A percentile compares a stretch with the other conserved stretches of the same genome.
phyloP scores from a whole-genome alignment of 2,113 vertebrate species.

The Entomyzon cyanotis region DNA sequence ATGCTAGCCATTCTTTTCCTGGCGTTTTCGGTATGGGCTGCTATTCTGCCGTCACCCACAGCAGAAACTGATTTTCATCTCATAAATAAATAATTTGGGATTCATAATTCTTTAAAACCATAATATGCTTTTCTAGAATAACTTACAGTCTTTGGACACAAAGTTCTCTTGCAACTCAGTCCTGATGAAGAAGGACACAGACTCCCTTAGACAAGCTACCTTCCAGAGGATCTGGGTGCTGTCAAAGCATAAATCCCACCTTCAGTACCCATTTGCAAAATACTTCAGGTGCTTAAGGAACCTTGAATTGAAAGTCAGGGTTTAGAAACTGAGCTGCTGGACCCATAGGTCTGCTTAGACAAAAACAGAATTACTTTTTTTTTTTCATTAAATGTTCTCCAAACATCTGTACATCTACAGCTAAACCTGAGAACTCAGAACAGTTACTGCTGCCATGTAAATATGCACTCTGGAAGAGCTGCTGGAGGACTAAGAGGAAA shows the following conservation, averaged over 20 bases:
- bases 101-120: slow-evolving; percentile 12
- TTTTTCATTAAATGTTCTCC: background rate
- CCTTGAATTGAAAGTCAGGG: background rate
- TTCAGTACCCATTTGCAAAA: background rate
- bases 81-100: slow-evolving; percentile 38
- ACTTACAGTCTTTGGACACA: background rate
- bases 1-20: slow-evolving; percentile 33
- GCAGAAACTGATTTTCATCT: slow-evolving; percentile 45
- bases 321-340: background rate
- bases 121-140: slow-evolving; percentile 24
- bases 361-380: background rate
- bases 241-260: background rate
- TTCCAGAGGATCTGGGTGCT: background rate
- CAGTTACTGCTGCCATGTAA: background rate
- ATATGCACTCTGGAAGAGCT: background rate
- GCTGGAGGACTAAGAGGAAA: background rate
- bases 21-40: slow-evolving; percentile 16
- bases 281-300: background rate
- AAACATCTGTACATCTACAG: background rate
- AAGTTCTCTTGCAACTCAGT: background rate
- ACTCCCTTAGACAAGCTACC: background rate
- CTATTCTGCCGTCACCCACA: slow-evolving; percentile 22
- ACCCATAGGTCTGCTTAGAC: background rate
- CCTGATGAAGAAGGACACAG: background rate
- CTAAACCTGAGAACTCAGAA: background rate